phyloP scores from a whole-genome alignment of 1,140 invertebrate species.

The Monomorium pharaonis region DNA sequence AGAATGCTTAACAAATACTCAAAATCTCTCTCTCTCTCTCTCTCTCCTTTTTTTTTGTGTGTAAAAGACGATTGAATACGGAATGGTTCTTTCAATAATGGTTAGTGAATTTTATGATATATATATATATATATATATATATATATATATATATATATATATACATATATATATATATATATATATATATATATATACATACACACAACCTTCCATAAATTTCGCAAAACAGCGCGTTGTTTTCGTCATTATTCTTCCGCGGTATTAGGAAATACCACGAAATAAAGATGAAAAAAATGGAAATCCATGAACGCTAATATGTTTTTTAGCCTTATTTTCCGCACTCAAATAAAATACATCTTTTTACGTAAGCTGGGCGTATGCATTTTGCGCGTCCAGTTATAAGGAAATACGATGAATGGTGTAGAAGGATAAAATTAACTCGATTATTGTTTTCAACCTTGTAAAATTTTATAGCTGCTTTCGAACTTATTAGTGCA shows the following conservation, averaged over 20 bases:
- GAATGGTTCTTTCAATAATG: not conserved
- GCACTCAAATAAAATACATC: slow-evolving; percentile 2
- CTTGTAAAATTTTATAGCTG: slow-evolving; percentile 53
- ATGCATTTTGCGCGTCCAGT: not conserved
- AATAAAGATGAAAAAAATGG: not conserved
- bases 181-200: no score
- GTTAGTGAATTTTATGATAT: not conserved
- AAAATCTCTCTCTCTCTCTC: no score
- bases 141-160: no score
- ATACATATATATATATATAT: no score
- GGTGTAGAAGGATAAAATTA: not conserved
- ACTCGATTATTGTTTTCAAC: slow-evolving; percentile 26
- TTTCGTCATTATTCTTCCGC: not conserved
- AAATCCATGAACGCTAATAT: not conserved
- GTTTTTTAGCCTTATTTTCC: slow-evolving; percentile 13
- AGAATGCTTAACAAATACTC: not conserved
- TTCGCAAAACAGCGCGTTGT: slow-evolving; percentile 2
- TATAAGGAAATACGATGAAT: not conserved
- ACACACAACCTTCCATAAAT: slow-evolving; percentile 23
- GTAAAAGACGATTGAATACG: not conserved
- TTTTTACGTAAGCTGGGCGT: not conserved
- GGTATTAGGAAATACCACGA: not conserved
- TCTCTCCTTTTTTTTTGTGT: not conserved
- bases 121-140: not conserved
- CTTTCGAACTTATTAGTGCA: slow-evolving; percentile 57